These are phyloP conservation scores for Cosmopolites sordidus DNA, from an alignment of 2,888 invertebrate genomes.

Conservation along the genomic window DNA sequence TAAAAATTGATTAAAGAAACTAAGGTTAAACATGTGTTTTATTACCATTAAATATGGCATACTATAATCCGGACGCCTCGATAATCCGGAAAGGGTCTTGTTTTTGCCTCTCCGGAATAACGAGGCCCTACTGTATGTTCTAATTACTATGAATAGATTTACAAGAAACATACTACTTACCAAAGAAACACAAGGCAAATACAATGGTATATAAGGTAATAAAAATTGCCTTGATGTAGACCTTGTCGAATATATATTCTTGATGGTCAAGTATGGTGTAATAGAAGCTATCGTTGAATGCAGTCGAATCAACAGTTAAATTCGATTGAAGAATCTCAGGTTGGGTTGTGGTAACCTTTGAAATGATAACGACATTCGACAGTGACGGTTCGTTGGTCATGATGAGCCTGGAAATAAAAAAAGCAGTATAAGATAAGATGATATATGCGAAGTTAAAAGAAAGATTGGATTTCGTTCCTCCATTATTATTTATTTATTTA, in stretches of 20 bases:
- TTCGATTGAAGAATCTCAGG: neutral
- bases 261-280: slow-evolving; percentile 4
- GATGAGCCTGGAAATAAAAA: slow-evolving; percentile 13
- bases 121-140: too few relatives aligned
- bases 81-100: too few relatives aligned
- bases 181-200: slow-evolving; percentile 21
- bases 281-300: slow-evolving; percentile 3
- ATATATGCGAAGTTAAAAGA: neutral
- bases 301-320: slow-evolving; percentile 1
- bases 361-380: slow-evolving; percentile 6
- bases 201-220: slow-evolving; percentile 20
- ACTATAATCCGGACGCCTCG: too few relatives aligned
- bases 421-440: neutral
- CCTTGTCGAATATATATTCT: slow-evolving; percentile 22
- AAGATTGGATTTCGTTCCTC: too few relatives aligned
- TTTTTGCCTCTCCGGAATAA: too few relatives aligned
- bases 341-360: neutral
- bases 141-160: too few relatives aligned
- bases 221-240: slow-evolving; percentile 20
- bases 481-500: too few relatives aligned
- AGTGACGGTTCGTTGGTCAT: slow-evolving; percentile 16
- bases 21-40: too few relatives aligned
- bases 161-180: too few relatives aligned
- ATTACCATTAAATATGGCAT: too few relatives aligned
- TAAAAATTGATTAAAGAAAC: too few relatives aligned